Conservation (phyloP, 2,797 vertebrate genomes). For the Coracias cyanogaster region DNA sequence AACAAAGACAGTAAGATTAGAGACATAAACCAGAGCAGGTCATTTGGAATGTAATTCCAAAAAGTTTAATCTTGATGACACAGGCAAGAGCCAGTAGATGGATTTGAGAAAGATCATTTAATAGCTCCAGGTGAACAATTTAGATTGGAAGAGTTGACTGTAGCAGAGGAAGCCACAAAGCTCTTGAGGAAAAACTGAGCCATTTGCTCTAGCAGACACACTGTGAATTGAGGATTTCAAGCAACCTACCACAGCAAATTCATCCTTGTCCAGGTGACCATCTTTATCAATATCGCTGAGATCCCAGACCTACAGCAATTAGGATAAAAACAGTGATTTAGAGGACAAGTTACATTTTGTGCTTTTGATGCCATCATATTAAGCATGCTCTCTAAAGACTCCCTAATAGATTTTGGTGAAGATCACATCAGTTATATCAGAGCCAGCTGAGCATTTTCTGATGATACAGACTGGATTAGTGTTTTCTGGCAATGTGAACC, state of each 20-base stretch:
- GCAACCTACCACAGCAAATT: slow-evolving; percentile 93
- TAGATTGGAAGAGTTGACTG: not conserved
- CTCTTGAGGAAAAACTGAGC: not conserved
- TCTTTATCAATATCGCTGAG: slow-evolving; percentile 99
- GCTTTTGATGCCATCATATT: not conserved
- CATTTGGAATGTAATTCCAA: not conserved
- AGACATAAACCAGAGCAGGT: not conserved
- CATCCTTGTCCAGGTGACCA: slow-evolving; percentile 95
- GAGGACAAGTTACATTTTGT: not conserved
- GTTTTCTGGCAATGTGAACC: not conserved
- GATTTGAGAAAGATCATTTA: not conserved
- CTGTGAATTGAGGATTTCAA: not conserved
- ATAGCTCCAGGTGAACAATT: not conserved
- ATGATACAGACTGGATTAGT: not conserved
- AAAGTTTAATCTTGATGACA: not conserved
- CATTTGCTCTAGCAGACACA: not conserved
- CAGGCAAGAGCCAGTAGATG: not conserved
- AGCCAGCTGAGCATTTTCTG: not conserved
- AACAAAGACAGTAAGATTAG: not conserved
- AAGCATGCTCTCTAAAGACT: not conserved
- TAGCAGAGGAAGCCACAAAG: not conserved
- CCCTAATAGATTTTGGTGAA: not conserved
- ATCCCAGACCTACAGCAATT: slow-evolving; percentile 91
- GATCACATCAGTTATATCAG: not conserved
- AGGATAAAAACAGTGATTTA: not conserved